A percentile compares a stretch with the other conserved stretches of the same genome.
These are phyloP conservation scores for Calycopis cecrops DNA, from an alignment of 1,140 invertebrate species.

Conservation along the genomic window DNA sequence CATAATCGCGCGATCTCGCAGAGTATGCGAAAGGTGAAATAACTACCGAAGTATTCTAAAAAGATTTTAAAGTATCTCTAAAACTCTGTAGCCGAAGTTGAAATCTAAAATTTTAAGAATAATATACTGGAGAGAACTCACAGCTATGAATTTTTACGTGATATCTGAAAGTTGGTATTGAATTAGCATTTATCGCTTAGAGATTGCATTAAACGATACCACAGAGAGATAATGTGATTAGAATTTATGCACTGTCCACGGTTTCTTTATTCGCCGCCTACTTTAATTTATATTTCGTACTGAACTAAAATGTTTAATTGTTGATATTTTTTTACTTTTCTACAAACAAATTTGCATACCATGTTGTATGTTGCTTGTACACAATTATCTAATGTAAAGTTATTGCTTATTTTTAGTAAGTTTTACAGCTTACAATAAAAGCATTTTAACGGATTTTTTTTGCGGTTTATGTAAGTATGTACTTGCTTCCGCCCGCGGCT, in stretches of 20 bases:
- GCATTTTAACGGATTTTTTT: too few species aligned
- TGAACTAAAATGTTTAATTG: too few species aligned
- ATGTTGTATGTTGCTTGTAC: too few species aligned
- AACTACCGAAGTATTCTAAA: not conserved
- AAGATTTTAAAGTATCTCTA: constrained; percentile 4
- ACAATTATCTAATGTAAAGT: too few species aligned
- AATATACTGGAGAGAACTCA: constrained; percentile 39
- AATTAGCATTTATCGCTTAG: constrained; percentile 53
- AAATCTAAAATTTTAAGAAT: constrained; percentile 13
- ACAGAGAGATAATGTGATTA: constrained; percentile 20
- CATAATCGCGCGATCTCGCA: too few species aligned
- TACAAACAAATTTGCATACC: too few species aligned
- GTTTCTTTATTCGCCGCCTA: not conserved
- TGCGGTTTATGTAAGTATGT: too few species aligned
- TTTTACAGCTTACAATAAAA: too few species aligned
- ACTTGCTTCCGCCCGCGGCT: too few species aligned
- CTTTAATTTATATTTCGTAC: not conserved
- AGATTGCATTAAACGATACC: constrained; percentile 40
- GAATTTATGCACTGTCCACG: constrained; percentile 39
- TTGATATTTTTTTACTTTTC: too few species aligned
- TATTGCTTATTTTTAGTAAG: too few species aligned
- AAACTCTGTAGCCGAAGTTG: not conserved
- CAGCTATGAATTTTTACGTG: constrained; percentile 39
- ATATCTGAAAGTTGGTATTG: constrained; percentile 39
- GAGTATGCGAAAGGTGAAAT: too few species aligned